Percentiles rank a stretch among this genome's conserved stretches.
phyloP scores from a whole-genome alignment of 2,797 vertebrate species.

The Sebastiscus tertius region DNA sequence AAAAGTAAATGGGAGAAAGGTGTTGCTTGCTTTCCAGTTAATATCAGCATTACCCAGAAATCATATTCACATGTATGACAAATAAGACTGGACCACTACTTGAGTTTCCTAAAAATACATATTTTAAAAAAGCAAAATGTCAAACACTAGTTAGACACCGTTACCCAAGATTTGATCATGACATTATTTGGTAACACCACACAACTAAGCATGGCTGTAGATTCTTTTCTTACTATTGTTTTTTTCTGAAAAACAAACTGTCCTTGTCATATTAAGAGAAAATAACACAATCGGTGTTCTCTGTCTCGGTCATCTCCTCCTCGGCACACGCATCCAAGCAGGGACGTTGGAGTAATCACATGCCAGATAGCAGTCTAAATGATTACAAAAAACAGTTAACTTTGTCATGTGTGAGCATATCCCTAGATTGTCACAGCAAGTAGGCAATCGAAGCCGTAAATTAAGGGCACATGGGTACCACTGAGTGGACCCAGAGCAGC shows the following conservation, averaged over 20 bases:
- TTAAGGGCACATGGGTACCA: neutral
- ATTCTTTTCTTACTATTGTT: neutral
- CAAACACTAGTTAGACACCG: neutral
- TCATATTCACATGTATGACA: neutral
- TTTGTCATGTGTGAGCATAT: neutral
- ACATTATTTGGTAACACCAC: neutral
- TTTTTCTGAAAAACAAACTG: neutral
- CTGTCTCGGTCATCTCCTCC: neutral
- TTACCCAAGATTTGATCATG: neutral
- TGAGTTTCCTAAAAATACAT: neutral
- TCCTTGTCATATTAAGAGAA: neutral
- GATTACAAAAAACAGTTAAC: neutral
- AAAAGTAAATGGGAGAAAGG: neutral
- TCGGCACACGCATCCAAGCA: neutral
- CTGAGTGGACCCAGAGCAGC: neutral
- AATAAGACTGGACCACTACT: neutral
- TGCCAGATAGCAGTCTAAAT: neutral
- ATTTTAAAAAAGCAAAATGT: too few relatives aligned
- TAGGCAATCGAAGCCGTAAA: neutral
- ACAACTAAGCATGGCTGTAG: neutral
- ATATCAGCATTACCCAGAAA: neutral
- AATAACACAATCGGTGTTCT: neutral
- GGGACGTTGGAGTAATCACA: neutral
- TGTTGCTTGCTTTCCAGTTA: neutral
- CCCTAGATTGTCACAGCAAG: conserved; percentile 18